Evolutionary conservation across 2,797 vertebrate genomes (phyloP).

Genomic region (Anisognathus igniventris): DNA sequence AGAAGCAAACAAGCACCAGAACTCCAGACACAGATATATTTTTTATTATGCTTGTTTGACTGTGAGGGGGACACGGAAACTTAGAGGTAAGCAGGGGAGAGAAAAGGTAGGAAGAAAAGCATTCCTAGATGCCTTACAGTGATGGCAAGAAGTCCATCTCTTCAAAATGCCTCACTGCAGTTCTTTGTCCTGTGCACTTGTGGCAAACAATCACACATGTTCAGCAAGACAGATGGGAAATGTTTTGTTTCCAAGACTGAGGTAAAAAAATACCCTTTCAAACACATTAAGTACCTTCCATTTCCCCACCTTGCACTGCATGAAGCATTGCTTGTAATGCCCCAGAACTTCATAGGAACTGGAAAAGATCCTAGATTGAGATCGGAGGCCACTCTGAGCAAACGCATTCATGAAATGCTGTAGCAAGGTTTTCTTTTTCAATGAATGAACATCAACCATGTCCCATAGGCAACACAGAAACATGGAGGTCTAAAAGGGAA

Average conservation of each 20-base stretch:
- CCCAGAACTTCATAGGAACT: background rate
- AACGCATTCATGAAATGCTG: background rate
- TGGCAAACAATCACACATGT: background rate
- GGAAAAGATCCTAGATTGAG: background rate
- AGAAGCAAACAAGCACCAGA: background rate
- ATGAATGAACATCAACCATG: background rate
- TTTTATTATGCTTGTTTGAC: background rate
- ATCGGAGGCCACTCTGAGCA: accelerated
- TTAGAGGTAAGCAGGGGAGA: background rate
- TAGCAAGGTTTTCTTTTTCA: background rate
- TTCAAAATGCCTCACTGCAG: background rate
- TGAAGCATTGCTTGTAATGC: background rate
- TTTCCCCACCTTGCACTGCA: background rate
- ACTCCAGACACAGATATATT: accelerated
- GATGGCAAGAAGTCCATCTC: background rate
- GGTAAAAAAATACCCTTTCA: background rate
- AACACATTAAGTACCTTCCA: background rate
- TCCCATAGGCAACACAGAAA: background rate
- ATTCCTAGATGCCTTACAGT: background rate
- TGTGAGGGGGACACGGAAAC: background rate
- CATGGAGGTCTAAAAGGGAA: background rate
- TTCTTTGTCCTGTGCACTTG: background rate
- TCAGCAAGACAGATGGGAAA: background rate
- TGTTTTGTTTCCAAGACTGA: background rate
- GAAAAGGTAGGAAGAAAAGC: background rate